Base-by-base conservation (phyloP, 1,140 invertebrate genomes). In the Pogonomyrmex barbatus region DNA sequence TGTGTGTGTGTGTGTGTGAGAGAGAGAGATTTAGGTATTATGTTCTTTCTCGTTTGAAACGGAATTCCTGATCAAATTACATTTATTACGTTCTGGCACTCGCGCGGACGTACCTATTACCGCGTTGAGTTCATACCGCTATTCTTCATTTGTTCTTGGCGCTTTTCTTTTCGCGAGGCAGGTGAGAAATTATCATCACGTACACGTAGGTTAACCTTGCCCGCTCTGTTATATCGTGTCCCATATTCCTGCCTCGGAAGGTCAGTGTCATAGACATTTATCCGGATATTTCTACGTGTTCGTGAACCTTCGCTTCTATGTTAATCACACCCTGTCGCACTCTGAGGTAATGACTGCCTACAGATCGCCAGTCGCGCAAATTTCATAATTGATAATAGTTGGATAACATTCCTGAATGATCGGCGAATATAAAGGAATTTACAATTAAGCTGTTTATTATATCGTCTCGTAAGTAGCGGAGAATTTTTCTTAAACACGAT, bases 141-240 rank as follows among this genome's bases (percentile, higher is more conserved):
- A 33, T 45, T 58, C 9, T 45, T 60, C 42, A 39, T 83, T 83
- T 73, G 30, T 56, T 81, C 14, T 42, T n/a, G 47, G 33, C 63
- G 62, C 6, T 68, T 67, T 82, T 50, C 12, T 60, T 50, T 36
- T 36, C 12, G 5, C n/a, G 54, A 17, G 39, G 54, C 12, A n/a
- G 2, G n/a, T 17, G 54, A 60, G n/a, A 73, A 81, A 60, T 73
- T 62, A 70, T 81, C 65, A 30, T 81, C 65, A 81, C 36, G n/a
- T 50, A 65, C 4, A 45, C 65, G 9, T n/a, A n/a, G n/a, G 33
- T 42, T 45, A 54, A 70, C 24, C 60, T 79, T 67, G 14, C 10
- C n/a, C 60, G 24, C 36, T 39, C 17, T 17, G 63, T 6, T 52
- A 6, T 14, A 30, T 60, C 9, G 62, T 45, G 8, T 17, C 8